Evolutionary conservation across 1,140 invertebrate species (phyloP), one percentile per base, ranked within the genome.

Genomic region (Apis laboriosa): DNA sequence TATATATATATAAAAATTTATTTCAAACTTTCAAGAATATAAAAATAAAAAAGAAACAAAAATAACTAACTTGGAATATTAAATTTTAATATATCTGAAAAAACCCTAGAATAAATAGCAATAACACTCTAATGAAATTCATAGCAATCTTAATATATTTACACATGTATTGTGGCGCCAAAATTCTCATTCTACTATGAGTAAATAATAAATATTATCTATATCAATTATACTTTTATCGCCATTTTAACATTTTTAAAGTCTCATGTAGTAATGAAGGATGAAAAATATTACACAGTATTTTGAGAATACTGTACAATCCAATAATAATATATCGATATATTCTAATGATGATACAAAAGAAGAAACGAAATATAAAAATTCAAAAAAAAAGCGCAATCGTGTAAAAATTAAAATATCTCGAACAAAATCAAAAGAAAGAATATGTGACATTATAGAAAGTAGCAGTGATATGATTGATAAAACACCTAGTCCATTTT

Each of bases 211-310:
- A 24, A 53, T 12, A 43, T 43, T 43, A 43, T 43, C 21, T 49
- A n/a, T 49, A 43, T 63, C 24, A 58, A 34, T 68, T 61, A 43
- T 43, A 11, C 5, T 56, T 78, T 66, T 55, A 63, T 17, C 21
- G 8, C 55, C 2, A 56, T 28, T 64, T 43, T 28, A 7, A 34
- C 12, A 63, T 49, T 55, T 49, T 71, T 43, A 5, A 49, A 67
- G 17, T 12, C 1, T 34, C 2, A 24, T 17, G 2, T 55, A 43
- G 56, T 78, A 24, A 51, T 58, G 49, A 85, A 90, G 71, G 0
- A 94, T 93, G 93, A 93, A 92, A 79, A 90, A 92, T 81, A 84
- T 94, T 17, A 91, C 90, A 28, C 88, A 93, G 67, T 94, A 94
- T 61, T 93, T 94, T 60, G 77, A 74, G 9, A 91, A 92, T 21